Evolutionary conservation across 2,888 invertebrate species (phyloP), one percentile per base, ranked within the genome.

Genomic region (Siphlonurus alternatus): DNA sequence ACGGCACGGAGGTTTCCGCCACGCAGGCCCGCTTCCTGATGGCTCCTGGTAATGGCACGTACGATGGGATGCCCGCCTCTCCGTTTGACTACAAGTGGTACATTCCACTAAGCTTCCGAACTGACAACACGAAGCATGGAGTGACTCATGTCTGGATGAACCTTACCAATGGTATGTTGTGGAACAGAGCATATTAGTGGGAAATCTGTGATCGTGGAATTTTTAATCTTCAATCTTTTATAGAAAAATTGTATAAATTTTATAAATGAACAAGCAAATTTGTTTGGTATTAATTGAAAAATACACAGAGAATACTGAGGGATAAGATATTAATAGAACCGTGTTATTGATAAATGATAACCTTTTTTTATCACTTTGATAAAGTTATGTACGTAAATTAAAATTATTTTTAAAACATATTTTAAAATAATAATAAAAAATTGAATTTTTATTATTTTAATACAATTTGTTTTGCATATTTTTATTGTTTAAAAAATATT

Each of bases 81-180:
- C 78, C 78, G 63, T 80, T 78, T 68, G 78, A 80, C 67, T 82
- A 83, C 72, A 85, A 84, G 69, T 91, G 90, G 90, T 85, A 86
- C 68, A 84, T 91, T 67, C 90, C 90, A 0, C 79, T 91, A 62
- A 88, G 86, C 2, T 91, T 86, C 74, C 83, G 83, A 66, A 86
- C 87, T 2, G 85, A 85, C 63, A 83, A 83, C 0, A 80, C 82
- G 2, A 78, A 81, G 59, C 78, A 81, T 62, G 74, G 76, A 0
- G 76, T 80, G 53, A 79, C 74, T 69, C 80, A 84, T 38, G 80
- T 88, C 25, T 89, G 89, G 89, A 87, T 90, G 87, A 89, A 89
- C 68, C 84, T 87, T 75, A 85, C 85, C 1, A 86, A 88, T 71
- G 85, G 89, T 89, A 77, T n/a, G n/a, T n/a, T n/a, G n/a, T n/a